Evolutionary conservation across 2,888 invertebrate species (phyloP).

Genomic region (Phlogophora meticulosa): DNA sequence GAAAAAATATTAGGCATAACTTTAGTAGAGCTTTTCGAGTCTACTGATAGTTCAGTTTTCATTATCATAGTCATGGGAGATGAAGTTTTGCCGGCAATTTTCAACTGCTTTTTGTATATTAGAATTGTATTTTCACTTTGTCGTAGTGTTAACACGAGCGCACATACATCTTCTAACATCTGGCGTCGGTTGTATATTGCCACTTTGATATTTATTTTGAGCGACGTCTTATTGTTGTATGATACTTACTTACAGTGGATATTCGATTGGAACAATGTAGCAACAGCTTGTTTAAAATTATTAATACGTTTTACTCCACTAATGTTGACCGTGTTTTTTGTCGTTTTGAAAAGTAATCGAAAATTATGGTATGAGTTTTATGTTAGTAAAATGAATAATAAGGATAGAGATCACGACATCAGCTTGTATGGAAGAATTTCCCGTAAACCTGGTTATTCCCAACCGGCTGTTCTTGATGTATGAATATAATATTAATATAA

Average conservation of each 20-base stretch:
- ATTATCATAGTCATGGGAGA: background rate
- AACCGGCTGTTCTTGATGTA: background rate
- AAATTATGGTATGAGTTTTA: background rate
- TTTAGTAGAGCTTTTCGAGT: no score
- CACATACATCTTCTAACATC: background rate
- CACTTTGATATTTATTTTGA: slow-evolving; percentile 22
- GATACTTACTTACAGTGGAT: background rate
- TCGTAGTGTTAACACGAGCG: background rate
- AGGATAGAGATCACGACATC: background rate
- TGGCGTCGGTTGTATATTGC: slow-evolving; percentile 28
- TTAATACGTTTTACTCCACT: background rate
- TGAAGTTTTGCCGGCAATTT: background rate
- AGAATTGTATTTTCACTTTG: slow-evolving; percentile 5
- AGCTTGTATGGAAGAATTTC: background rate
- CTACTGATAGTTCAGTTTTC: background rate
- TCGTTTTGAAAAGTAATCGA: slow-evolving; percentile 1
- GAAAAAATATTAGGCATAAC: no score
- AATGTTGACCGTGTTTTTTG: background rate
- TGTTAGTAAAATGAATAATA: background rate
- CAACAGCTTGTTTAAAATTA: background rate
- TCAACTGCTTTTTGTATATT: background rate
- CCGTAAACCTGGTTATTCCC: no score
- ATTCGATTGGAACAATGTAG: rapidly evolving
- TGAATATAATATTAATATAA: background rate
- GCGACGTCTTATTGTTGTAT: slow-evolving; percentile 7